phyloP scores from a whole-genome alignment of 2,888 invertebrate species.

The Embidobia sp. region DNA sequence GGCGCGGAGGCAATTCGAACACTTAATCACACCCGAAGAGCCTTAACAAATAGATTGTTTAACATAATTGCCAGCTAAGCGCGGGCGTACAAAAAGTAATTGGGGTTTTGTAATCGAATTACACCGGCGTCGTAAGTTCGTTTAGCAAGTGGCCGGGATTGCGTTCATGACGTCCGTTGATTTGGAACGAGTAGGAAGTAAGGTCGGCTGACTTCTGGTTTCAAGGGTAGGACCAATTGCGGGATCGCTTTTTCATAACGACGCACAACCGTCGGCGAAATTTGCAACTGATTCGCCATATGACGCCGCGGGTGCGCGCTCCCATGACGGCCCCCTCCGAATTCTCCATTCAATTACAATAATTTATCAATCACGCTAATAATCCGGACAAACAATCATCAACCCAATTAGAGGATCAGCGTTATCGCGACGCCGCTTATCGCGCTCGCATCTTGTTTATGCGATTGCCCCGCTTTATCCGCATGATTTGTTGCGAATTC shows the following conservation, averaged over 20 bases:
- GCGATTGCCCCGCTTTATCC: constrained; percentile 11
- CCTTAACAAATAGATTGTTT: no score
- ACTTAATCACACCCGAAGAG: no score
- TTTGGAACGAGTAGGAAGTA: constrained; percentile 58
- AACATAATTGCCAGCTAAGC: no score
- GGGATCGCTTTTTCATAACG: constrained; percentile 46
- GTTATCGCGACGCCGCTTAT: constrained; percentile 9
- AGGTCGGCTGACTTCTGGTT: constrained; percentile 49
- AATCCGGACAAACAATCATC: constrained; percentile 18
- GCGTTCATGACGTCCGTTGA: constrained; percentile 48
- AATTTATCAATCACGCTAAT: constrained; percentile 43
- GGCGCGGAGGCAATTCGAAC: no score
- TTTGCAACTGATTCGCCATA: constrained; percentile 62
- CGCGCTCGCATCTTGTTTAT: constrained; percentile 13
- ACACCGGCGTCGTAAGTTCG: no score
- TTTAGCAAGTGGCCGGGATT: no score
- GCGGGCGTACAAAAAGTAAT: no score
- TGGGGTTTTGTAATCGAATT: no score
- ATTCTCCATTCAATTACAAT: constrained; percentile 28
- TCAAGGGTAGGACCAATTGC: constrained; percentile 54
- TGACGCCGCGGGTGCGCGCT: constrained; percentile 34
- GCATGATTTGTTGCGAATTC: constrained; percentile 6
- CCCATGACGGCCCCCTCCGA: constrained; percentile 34
- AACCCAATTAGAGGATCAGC: constrained; percentile 14
- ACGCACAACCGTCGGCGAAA: constrained; percentile 25